A percentile compares a stretch with the other conserved stretches of the same genome.
These are phyloP conservation scores for Chymomyza costata DNA, from an alignment of 1,140 invertebrate genomes.

Conservation along the genomic window DNA sequence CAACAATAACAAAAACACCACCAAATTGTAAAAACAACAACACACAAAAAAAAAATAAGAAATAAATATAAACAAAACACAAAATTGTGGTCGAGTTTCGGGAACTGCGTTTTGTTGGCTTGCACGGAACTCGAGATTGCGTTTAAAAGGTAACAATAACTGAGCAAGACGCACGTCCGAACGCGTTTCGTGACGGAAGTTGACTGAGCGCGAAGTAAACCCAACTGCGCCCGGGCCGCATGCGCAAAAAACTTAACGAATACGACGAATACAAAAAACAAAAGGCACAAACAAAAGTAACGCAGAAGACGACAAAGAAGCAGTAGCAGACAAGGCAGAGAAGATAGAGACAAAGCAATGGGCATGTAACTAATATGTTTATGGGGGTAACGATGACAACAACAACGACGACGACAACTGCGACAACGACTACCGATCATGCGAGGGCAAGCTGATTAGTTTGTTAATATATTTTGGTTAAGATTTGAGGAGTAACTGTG, in stretches of 20 bases:
- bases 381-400: background rate
- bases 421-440: constrained; percentile 2
- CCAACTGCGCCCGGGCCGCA: constrained; percentile 25
- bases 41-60: constrained; percentile 20
- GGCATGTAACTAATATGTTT: too few relatives aligned
- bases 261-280: too few relatives aligned
- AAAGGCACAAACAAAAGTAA: too few relatives aligned
- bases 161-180: constrained; percentile 48
- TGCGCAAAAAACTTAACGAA: constrained; percentile 33
- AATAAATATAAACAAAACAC: constrained; percentile 32
- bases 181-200: constrained; percentile 62
- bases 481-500: too few relatives aligned
- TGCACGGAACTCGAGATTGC: too few relatives aligned
- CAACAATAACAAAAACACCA: constrained; percentile 27
- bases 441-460: too few relatives aligned
- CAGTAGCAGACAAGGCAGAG: background rate
- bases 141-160: constrained; percentile 15
- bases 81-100: constrained; percentile 27
- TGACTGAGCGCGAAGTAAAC: constrained; percentile 64
- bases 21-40: constrained; percentile 24
- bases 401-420: background rate
- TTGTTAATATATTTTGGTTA: too few relatives aligned
- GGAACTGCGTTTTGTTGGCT: constrained; percentile 12
- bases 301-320: background rate
- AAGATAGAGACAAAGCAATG: background rate